Base-by-base conservation (phyloP, 1,140 invertebrate species). In the Atta cephalotes region DNA sequence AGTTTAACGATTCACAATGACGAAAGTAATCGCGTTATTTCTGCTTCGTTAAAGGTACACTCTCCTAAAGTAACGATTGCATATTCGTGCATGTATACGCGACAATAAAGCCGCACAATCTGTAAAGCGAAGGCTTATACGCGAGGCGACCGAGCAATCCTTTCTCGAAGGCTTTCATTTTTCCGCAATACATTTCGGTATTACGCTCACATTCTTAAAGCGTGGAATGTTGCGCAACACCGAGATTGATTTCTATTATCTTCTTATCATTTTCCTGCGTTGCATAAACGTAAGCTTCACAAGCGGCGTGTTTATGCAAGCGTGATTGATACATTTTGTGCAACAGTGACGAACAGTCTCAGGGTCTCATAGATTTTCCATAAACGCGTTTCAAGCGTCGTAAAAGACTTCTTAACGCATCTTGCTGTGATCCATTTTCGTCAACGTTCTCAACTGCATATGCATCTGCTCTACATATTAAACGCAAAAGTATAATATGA, bases 1-100 rank as follows among this genome's bases (percentile, higher is more conserved):
- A 79, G 82, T 80, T 87, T 87, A 88, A 88, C 39, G 77, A 77
- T 45, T 60, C 49, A 35, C 25, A 45, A 51, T 51, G 74, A 79
- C 35, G 58, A 35, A 71, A 72, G 79, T 78, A 85, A 85, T 85
- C 80, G 25, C 35, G 35, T 88, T 74, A 65, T 65, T 66, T 31
- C n/a, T 21, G 45, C 45, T 85, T 66, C 63, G 60, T 66, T 31
- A 85, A 53, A 85, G 16, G 12, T 16, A 60, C 16, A 28, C 18
- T 28, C 45, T 35, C 35, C 49, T 31, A 25, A 31, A 18, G 14
- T 65, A 35, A 56, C 82, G 28, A n/a, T 81, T 71, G 60, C 71
- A 60, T 79, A 79, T 85, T 28, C 31, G 39, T 49, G 35, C 49
- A 12, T 56, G 35, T 62, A 12, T 56, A 10, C 16, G 60, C 28